Evolutionary conservation across 2,113 vertebrate genomes (phyloP).

Genomic region (Corapipo altera): DNA sequence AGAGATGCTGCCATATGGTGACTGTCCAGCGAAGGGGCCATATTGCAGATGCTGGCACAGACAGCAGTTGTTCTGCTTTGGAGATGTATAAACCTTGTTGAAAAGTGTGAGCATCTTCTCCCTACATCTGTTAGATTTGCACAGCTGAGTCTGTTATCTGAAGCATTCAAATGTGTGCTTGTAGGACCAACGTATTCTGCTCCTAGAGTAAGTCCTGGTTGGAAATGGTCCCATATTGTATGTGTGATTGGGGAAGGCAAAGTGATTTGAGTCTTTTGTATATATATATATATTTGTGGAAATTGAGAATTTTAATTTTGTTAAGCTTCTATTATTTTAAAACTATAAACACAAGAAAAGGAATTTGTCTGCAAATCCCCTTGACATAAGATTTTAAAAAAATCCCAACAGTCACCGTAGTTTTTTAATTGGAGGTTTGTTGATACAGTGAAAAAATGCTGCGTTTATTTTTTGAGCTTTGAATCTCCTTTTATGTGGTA

Average conservation of each 20-base stretch:
- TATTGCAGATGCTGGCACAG: neutral
- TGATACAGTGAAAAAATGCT: neutral
- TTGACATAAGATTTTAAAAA: neutral
- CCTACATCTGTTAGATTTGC: neutral
- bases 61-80: neutral
- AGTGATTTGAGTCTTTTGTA: neutral
- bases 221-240: neutral
- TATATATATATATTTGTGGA: neutral
- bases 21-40: neutral
- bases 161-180: neutral
- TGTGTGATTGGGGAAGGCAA: neutral
- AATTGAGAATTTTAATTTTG: neutral
- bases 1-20: neutral
- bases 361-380: neutral
- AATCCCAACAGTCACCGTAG: fast-evolving
- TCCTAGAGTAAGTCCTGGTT: neutral
- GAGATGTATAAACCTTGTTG: neutral
- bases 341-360: neutral
- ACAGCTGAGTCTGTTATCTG: neutral
- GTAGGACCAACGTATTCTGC: neutral
- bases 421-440: neutral
- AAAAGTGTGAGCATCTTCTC: neutral
- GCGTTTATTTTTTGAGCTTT: neutral
- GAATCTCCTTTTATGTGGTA: conserved; percentile 23
- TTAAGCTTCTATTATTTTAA: neutral